Evolutionary conservation across 2,113 vertebrate genomes (phyloP).

Genomic region (Brachypodius melanocephalos): DNA sequence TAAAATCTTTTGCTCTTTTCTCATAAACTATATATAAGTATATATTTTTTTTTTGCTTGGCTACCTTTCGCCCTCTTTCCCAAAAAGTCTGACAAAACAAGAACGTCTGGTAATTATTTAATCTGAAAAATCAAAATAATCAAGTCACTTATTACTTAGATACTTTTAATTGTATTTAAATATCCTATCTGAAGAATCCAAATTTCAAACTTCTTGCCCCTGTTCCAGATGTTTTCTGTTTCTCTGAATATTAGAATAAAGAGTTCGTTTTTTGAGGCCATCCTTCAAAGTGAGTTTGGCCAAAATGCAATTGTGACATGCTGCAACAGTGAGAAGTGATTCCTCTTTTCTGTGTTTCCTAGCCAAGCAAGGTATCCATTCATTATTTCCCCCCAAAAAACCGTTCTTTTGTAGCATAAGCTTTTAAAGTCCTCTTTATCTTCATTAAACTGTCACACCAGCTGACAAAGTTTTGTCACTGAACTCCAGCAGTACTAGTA

Average conservation of each 20-base stretch:
- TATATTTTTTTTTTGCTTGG: not conserved
- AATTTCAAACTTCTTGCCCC: not conserved
- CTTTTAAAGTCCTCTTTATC: slow-evolving; percentile 64
- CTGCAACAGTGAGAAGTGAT: slow-evolving; percentile 12
- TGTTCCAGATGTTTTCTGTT: not conserved
- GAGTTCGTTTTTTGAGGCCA: not conserved
- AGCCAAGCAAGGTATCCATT: slow-evolving; percentile 42
- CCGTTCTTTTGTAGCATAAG: not conserved
- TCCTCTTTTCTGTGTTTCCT: slow-evolving; percentile 33
- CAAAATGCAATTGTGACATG: slow-evolving; percentile 11
- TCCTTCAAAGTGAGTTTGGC: slow-evolving; percentile 34
- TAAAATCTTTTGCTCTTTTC: not conserved
- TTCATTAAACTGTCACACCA: slow-evolving; percentile 65
- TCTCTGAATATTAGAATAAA: not conserved
- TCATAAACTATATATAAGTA: not conserved
- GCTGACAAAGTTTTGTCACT: slow-evolving; percentile 47
- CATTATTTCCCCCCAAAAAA: slow-evolving; percentile 45
- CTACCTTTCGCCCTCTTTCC: not conserved
- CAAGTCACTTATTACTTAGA: not conserved
- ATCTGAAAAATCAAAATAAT: not conserved
- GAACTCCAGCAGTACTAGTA: not conserved
- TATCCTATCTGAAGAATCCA: not conserved
- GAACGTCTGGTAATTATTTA: not conserved
- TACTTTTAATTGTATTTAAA: not conserved
- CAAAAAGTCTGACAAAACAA: not conserved